Evolutionary conservation across 2,888 invertebrate species (phyloP), one percentile per base, ranked within the genome.

Genomic region (Latrodectus elegans): DNA sequence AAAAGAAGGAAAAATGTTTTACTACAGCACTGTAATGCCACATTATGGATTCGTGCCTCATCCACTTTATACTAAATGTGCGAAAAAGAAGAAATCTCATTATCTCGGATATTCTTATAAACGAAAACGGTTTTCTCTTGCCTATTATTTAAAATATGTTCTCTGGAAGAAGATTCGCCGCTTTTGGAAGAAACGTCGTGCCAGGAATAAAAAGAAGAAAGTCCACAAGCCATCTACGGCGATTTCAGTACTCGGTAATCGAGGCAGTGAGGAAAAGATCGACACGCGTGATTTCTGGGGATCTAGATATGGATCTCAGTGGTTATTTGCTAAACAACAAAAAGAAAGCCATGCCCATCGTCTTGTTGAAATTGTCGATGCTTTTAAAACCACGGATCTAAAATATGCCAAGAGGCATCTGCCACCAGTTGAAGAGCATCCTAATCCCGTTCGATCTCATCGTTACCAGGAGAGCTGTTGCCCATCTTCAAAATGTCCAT

Each of bases 271-370:
- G 8, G 87, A 87, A 15, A 87, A 82, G 73, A 87, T 87, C 12
- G 87, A 74, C 12, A 53, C 26, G 51, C 73, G 87, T 17, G 87
- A 87, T 49, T 87, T 87, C 26, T 87, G 87, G 87, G 87, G 87
- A 11, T 82, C 82, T 60, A 87, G 72, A n/a, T 87, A 87, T 55
- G 87, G 87, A 10, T 87, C 87, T 8, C 87, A 87, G n/a, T 87
- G 87, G 87, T 70, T 87, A n/a, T 87, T 87, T 26, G 82, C 87
- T 52, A 87, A 87, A 78, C 76, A 76, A 2, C 79, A 67, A 11
- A 64, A 81, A 9, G 53, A 60, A 38, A 77, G 72, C 64, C 80
- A 67, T 15, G 71, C 77, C 51, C 77, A 71, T 38, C 22, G 22
- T 22, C 71, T 87, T 14, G 73, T 87, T 6, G 87, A 87, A 55